Evolutionary conservation across 2,113 vertebrate genomes (phyloP), one percentile per base, ranked within the genome.

Genomic region (Solea solea): DNA sequence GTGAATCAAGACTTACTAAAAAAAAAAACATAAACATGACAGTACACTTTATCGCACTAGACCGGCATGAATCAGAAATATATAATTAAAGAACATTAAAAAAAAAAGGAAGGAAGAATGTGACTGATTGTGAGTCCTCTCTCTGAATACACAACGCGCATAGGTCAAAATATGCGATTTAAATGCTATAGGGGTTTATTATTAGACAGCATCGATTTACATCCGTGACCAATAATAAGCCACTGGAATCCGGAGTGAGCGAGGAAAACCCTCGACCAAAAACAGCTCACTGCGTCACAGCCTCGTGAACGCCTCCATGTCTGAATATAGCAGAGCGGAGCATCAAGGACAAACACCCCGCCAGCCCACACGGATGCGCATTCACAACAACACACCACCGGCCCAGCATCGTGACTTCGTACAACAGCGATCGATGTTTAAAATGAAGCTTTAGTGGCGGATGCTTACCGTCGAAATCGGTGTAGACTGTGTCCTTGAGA

Each of bases 401-500:
- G 39, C 2, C 8, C 62, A 40, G 13, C 67, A 10, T 3, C 1
- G 44, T 48, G 9, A 21, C 25, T 13, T 14, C 2, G 21, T 1
- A 28, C 4, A 45, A 55, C 0, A 14, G 0, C 8, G 0, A 56
- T 34, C 3, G 34, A 52, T 12, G 11, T 2, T 25, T 21, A 0
- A 15, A 46, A 39, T 27, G 0, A 16, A 46, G n/a, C 1, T 7
- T 1, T 0, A 13, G 39, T 2, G 8, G 25, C 1, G 12, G 53
- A 1, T 7, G 82, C 96, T 76, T 93, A 99, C 98, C 98, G 9
- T 98, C 97, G 39, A 99, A 99, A 83, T 99, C 97, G 0, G 97
- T 99, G 93, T 99, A 99, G 57, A 99, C 97, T 0, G 97, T 99
- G 94, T 98, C 97, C 95, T 96, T 97, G 88, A 99, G 98, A 57